Base-by-base conservation (phyloP, 2,797 vertebrate species). In the Scleropages formosus region DNA sequence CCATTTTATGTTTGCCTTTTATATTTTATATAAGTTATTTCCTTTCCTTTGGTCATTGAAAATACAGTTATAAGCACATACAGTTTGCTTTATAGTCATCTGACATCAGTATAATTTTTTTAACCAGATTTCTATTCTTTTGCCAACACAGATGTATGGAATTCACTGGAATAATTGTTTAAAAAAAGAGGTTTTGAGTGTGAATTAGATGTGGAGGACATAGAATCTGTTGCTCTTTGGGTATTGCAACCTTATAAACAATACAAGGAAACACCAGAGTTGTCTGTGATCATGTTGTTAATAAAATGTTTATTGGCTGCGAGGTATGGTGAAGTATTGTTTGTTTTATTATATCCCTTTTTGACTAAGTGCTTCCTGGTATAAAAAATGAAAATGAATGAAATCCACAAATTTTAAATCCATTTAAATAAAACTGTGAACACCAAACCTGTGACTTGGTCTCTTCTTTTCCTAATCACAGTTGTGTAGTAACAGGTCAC, bases 221-320 rank as follows among this genome's bases (percentile, higher is more conserved):
- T 85, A 81, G 80, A 87, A 90, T 88, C 79, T 77, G 82, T 86
- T 88, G 84, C 86, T 91, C 90, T 94, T 90, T 91, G 87, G 85
- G 93, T 92, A 91, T 84, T 84, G 79, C 80, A 88, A 93, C 88
- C 91, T 93, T 87, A 85, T 82, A 76, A 86, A 85, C 77, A 87
- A 90, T 88, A 88, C 83, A 87, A 90, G 90, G 87, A 88, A 88
- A 88, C 94, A 91, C 90, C 88, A 87, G 89, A 92, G 92, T 95
- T 76, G 93, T 94, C 93, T 95, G 92, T 97, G 95, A 95, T 94
- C 92, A 94, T 95, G 92, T 94, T 93, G 93, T 93, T 96, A 95
- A 96, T 95, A 95, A 96, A 97, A 90, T 90, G 93, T 95, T 94
- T 93, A 94, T 95, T 95, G 94, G 95, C 93, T 94, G 93, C 92